phyloP scores from a whole-genome alignment of 2,113 vertebrate genomes.

The Suncus etruscus region DNA sequence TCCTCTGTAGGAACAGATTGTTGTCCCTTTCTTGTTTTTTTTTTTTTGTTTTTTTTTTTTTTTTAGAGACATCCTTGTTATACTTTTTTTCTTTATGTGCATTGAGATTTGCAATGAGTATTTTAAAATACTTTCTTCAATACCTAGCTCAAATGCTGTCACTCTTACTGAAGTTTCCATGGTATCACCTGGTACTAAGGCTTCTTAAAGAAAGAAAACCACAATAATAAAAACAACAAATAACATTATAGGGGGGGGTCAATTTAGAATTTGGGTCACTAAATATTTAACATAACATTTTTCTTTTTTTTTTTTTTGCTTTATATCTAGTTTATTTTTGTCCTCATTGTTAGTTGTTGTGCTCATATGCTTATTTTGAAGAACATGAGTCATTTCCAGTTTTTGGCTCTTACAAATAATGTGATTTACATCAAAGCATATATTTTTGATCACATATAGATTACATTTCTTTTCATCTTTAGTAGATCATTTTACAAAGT shows the following conservation, averaged over 20 bases:
- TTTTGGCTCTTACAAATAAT: no score
- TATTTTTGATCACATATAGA: no score
- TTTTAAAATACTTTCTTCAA: not conserved
- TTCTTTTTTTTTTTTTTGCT: no score
- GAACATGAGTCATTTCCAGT: no score
- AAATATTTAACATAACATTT: not conserved
- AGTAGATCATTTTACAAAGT: no score
- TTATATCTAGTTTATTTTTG: not conserved
- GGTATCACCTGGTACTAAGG: not conserved
- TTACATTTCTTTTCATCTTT: no score
- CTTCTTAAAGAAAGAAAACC: not conserved
- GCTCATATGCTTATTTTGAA: conserved; percentile 5
- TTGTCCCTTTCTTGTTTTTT: not conserved
- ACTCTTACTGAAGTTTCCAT: not conserved
- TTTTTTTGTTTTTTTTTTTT: no score
- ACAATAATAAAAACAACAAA: no score
- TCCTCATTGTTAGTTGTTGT: conserved; percentile 4
- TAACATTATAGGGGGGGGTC: no score
- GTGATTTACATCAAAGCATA: no score
- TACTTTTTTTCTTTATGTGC: not conserved
- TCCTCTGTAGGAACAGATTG: not conserved
- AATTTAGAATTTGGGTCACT: no score
- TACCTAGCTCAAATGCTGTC: not conserved
- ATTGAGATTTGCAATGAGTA: not conserved
- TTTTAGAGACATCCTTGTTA: not conserved